Base-by-base conservation (phyloP, 2,113 vertebrate species). In the Lampris incognitus region DNA sequence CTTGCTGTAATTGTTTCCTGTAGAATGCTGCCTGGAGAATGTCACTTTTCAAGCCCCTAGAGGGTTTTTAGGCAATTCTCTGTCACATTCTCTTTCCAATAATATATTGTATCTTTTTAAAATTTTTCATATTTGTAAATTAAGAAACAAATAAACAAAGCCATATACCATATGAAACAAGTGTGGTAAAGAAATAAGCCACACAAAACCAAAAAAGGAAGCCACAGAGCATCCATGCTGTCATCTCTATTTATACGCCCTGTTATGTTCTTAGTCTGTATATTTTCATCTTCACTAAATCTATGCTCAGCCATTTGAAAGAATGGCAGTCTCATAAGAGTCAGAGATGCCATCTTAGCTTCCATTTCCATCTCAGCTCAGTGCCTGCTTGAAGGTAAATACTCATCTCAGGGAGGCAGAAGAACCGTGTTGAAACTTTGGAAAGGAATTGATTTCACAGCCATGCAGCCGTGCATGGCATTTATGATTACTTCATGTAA, bases 401-500 rank as follows among this genome's bases (percentile, higher is more conserved):
- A 36, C 52, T 11, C n/a, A 44, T 36, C 24, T 40, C 52, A n/a
- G 3, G 40, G 50, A 5, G 8, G 38, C n/a, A 44, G 36, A 55
- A 37, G 60, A 56, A 49, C 50, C 13, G 39, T 64, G 49, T 39
- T 73, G 62, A 24, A 58, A 7, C 49, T 24, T 66, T 65, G 56
- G 61, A 54, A 66, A 66, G 42, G 61, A 66, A 66, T 66, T 65
- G 61, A 74, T 74, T 58, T 57, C 54, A 57, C 5, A 49, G 5
- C 44, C 55, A 40, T 9, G 13, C 50, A 9, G 52, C 52, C 24
- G 2, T 41, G 36, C 62, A 36, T 36, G 55, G 36, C 7, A 36
- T 57, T 24, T 8, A 8, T 57, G 55, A 24, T 5, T 7, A 7
- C 55, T 57, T 36, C 6, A 2, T 37, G 24, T 57, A 36, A 0